Evolutionary conservation across 2,888 invertebrate species (phyloP), one percentile per base, ranked within the genome.

Genomic region (Vandiemenella viatica): DNA sequence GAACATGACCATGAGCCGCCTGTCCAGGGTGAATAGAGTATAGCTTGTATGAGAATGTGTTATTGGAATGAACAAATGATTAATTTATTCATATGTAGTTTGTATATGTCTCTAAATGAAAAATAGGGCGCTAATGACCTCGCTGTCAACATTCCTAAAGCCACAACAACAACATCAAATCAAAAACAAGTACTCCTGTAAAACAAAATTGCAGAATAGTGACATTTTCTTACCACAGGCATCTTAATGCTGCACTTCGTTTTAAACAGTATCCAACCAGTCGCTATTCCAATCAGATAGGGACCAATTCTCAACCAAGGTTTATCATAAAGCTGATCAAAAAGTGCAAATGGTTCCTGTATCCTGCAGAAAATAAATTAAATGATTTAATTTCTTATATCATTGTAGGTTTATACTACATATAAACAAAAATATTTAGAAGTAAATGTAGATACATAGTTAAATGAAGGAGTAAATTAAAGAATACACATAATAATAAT

Each of bases 271-370:
- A 78, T 72, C 70, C 82, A 85, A 1, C 86, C 87, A 5, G 81
- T 75, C 32, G 77, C 67, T 74, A 86, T 84, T 51, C 86, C 87
- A 45, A 87, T 70, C 60, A 87, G 74, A 63, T 86, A 87, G 8
- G 86, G 80, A 7, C 85, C 85, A 19, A 85, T 78, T 58, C 87
- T 72, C 53, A 83, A 74, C 86, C 87, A 87, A 7, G 87, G 87
- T 59, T 86, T 87, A 65, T 86, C 85, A 62, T 87, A 87, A 6
- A 87, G 68, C 55, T 82, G 78, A 65, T 86, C 84, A 64, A 87
- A 86, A 60, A 86, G 76, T 55, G 84, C 84, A 59, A 87, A 86
- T 1, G 87, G 86, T 60, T 83, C 79, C 57, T 85, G 79, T 50
- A 87, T 82, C 56, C 82, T 53, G 43, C 0, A 48, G 46, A n/a